Base-by-base conservation (phyloP, 1,140 invertebrate genomes). In the Aphelinus atriplicis region DNA sequence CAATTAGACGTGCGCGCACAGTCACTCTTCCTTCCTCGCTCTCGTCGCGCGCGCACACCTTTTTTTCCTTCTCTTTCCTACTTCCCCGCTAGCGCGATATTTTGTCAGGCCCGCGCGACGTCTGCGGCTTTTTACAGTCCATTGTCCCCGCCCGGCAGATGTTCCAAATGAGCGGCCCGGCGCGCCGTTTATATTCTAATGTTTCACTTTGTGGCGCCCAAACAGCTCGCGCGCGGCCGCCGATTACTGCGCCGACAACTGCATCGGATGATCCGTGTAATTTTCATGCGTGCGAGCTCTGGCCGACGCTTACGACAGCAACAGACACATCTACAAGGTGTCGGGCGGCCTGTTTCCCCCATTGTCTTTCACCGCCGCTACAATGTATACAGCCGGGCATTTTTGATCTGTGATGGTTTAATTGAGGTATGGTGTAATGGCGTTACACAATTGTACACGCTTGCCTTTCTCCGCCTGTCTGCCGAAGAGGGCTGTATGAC, bases 311-410 rank as follows among this genome's bases (percentile, higher is more conserved):
- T 26, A 26, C 26, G 26, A 26, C 26, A 26, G 26, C 26, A 26
- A 26, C 26, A 65, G 70, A 81, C 65, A 70, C 26, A 26, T 79
- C 75, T 57, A 50, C 75, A 57, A 73, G 63, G 63, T 62, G 71
- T 67, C 56, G 46, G 4, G 0, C 57, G 26, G 26, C 26, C 26
- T 26, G 46, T 26, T 1, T 42, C 5, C 55, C 53, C 50, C 10
- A 57, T 65, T 47, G 75, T 78, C 80, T 70, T 79, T 68, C 73
- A 48, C 61, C 53, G 58, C 26, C 26, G 26, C 26, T 26, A 26
- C 26, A 26, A 26, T 26, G 26, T 26, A 26, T 26, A 26, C 26
- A 26, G 26, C 26, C 58, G 68, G n/a, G 47, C 50, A 42, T n/a
- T 46, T 71, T 42, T 61, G 50, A 51, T 61, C 47, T n/a, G 3